A percentile compares a stretch with the other conserved stretches of the same genome.
Conservation (phyloP, 2,888 invertebrate genomes). For the Oithona nana region DNA sequence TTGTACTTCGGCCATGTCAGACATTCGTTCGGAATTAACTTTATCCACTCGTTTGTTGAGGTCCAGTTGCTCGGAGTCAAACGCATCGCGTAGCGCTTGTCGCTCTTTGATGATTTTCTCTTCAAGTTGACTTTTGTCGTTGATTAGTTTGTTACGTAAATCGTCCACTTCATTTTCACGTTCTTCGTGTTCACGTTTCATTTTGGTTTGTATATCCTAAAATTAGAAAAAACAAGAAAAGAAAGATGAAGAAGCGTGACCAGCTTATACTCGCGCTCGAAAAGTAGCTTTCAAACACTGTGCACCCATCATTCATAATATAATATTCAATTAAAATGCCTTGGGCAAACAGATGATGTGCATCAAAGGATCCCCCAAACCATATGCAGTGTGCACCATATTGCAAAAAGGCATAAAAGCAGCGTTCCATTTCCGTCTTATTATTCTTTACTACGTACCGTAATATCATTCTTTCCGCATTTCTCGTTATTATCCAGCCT, state of each 20-base stretch:
- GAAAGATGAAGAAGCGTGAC: no score
- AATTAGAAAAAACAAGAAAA: no score
- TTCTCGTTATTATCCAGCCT: conserved; percentile 15
- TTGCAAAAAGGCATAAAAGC: no score
- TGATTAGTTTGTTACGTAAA: background rate
- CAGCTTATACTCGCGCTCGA: no score
- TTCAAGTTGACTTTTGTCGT: background rate
- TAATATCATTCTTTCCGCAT: background rate
- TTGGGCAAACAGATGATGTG: no score
- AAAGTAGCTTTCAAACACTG: no score
- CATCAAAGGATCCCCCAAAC: no score
- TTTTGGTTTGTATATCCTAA: conserved; percentile 4
- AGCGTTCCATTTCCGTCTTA: no score
- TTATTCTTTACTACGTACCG: no score
- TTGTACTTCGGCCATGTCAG: conserved; percentile 11
- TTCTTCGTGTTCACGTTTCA: conserved; percentile 1
- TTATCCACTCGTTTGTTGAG: conserved; percentile 9
- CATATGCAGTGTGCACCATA: no score
- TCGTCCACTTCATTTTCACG: conserved; percentile 4
- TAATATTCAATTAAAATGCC: no score
- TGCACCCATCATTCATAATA: no score
- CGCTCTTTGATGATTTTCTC: conserved; percentile 12
- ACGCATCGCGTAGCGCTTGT: background rate
- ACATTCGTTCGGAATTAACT: conserved; percentile 2
- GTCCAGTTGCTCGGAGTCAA: conserved; percentile 5